Evolutionary conservation across 2,888 invertebrate species (phyloP), one percentile per base, ranked within the genome.

Genomic region (Clivina fossor): DNA sequence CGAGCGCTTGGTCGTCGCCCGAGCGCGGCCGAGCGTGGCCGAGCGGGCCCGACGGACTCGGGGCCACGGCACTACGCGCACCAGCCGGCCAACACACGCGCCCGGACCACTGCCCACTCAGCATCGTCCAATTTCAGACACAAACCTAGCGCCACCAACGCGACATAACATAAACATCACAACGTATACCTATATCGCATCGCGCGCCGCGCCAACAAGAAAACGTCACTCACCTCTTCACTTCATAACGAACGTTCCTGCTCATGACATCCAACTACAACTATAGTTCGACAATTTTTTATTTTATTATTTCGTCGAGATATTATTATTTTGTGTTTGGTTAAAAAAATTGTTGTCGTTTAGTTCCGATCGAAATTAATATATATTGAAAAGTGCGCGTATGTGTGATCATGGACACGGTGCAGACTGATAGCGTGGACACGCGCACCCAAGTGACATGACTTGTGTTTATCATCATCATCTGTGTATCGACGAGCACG

Each of bases 31-130:
- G 50, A 50, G 41, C 28, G 26, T 30, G 20, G 49, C 62, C 69
- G 69, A 66, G 51, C 33, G 43, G 30, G 58, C 43, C 65, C 68
- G 69, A 68, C 60, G 20, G 47, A 35, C 16, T 9, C 16, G 19
- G 18, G 35, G 26, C 44, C 33, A 37, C 37, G 35, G 38, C 30
- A 40, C 26, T 44, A 40, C 53, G 18, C 43, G 33, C 53, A 44
- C 24, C 43, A 44, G 32, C 53, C 37, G 49, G 49, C 41, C 47
- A 43, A 69, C 74, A 75, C 74, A 74, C 73, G 74, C 74, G 74
- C 68, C 72, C 68, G 71, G 74, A 72, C 73, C 71, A 70, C 68
- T 71, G 72, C 70, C 71, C 68, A 70, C 64, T 70, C 70, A 71
- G 72, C 71, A 72, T 71, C 70, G 61, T 11, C 43, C 61, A 66